Base-by-base conservation (phyloP, 2,888 invertebrate species). In the Aspidapion aeneum region DNA sequence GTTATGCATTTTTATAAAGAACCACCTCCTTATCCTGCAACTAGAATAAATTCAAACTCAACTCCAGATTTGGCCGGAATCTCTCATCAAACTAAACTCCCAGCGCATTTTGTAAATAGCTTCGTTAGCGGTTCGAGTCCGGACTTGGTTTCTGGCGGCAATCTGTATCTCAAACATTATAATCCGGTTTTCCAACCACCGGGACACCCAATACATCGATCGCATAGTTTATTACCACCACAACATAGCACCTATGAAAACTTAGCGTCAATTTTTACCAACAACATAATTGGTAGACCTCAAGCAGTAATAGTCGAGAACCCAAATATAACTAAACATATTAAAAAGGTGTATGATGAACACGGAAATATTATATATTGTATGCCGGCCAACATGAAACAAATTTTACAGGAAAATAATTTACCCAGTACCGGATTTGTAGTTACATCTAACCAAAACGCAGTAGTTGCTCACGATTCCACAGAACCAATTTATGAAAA, bases 401-500 rank as follows among this genome's bases (percentile, higher is more conserved):
- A 80, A 67, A 79, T 80, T 35, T 68, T 80, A 9, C 79, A 80
- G 67, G 78, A 79, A 63, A 79, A 79, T 67, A 79, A 78, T 64
- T 64, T 78, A 54, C 77, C 75, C 22, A 84, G 74, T 74, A 81
- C 77, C 3, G 79, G 79, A 18, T 82, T 77, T 68, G 80, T 88
- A 68, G 66, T 87, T 55, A 83, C 85, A 17, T 81, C 82, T 18
- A 78, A 81, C 66, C 83, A 82, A 64, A 78, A 77, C 62, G 74
- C 77, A 1, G 71, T 78, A 65, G 75, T 77, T 0, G 73, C 77
- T 1, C 77, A 75, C 63, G 81, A 83, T 63, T 79, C 85, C 0
- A 82, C 86, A 16, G 92, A 92, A 74, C 92, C 92, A 0, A 92
- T 92, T 67, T 92, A 92, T 76, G 91, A 92, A 74, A 92, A 92